Evolutionary conservation across 2,113 vertebrate genomes (phyloP).

Genomic region (Lampris megalopsis): DNA sequence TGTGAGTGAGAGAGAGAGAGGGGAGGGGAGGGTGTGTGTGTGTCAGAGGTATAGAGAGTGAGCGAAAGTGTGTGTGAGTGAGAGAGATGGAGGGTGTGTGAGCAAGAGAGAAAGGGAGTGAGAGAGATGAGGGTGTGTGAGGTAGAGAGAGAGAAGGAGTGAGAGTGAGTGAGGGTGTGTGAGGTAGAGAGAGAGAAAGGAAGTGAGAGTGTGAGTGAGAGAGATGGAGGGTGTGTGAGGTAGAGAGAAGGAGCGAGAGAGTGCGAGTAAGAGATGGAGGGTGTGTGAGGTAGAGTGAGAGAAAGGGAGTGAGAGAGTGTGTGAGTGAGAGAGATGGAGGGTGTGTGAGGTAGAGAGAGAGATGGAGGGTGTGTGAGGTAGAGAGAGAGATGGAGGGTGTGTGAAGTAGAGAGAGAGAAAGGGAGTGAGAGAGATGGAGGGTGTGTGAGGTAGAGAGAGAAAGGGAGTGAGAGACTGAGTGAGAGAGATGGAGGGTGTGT

Average conservation of each 20-base stretch:
- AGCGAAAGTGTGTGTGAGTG: neutral
- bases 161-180: neutral
- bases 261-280: slow-evolving; percentile 2
- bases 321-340: too few relatives aligned
- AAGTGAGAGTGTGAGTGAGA: too few relatives aligned
- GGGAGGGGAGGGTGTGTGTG: neutral
- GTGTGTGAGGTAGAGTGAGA: neutral
- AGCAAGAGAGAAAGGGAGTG: neutral
- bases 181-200: too few relatives aligned
- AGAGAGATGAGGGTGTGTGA: neutral
- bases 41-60: neutral
- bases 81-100: neutral
- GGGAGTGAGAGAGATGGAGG: neutral
- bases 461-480: neutral
- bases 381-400: too few relatives aligned
- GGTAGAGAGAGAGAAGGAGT: neutral
- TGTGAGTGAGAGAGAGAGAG: neutral
- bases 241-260: too few relatives aligned
- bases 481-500: neutral
- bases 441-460: neutral
- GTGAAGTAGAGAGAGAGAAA: too few relatives aligned
- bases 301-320: neutral
- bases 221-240: too few relatives aligned
- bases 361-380: too few relatives aligned
- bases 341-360: too few relatives aligned